phyloP scores from a whole-genome alignment of 2,888 invertebrate species.

The Molorchus minor region DNA sequence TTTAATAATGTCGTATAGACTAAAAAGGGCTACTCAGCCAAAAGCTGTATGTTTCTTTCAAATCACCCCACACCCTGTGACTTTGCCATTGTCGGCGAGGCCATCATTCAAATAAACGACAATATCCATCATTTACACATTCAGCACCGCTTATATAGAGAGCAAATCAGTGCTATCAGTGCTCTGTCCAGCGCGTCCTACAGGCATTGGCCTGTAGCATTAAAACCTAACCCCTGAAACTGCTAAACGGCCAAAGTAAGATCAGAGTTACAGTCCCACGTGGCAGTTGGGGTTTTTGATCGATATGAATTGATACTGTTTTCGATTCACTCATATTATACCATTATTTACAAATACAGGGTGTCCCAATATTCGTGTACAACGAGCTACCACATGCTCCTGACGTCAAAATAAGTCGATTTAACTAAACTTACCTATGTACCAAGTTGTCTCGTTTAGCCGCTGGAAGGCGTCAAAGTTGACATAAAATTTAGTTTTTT shows the following conservation, averaged over 20 bases:
- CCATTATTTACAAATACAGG: too few relatives aligned
- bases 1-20: background rate
- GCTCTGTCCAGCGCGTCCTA: background rate
- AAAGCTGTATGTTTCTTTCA: background rate
- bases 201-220: conserved; percentile 7
- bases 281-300: background rate
- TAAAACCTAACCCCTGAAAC: conserved; percentile 12
- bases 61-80: background rate
- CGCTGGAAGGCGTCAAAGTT: too few relatives aligned
- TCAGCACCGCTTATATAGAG: too few relatives aligned
- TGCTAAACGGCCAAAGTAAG: conserved; percentile 14
- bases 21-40: background rate
- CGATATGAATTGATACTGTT: too few relatives aligned
- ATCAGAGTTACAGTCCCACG: conserved; percentile 5
- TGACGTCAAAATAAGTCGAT: too few relatives aligned
- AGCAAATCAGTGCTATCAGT: conserved; percentile 23
- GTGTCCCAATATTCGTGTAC: too few relatives aligned
- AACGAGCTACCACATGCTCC: too few relatives aligned
- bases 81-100: conserved; percentile 21
- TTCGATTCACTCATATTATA: too few relatives aligned
- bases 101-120: conserved; percentile 28
- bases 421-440: too few relatives aligned
- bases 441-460: too few relatives aligned
- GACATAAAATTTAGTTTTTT: too few relatives aligned
- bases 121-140: conserved; percentile 30